phyloP scores from a whole-genome alignment of 2,113 vertebrate species.

The Melanocharis versteri region DNA sequence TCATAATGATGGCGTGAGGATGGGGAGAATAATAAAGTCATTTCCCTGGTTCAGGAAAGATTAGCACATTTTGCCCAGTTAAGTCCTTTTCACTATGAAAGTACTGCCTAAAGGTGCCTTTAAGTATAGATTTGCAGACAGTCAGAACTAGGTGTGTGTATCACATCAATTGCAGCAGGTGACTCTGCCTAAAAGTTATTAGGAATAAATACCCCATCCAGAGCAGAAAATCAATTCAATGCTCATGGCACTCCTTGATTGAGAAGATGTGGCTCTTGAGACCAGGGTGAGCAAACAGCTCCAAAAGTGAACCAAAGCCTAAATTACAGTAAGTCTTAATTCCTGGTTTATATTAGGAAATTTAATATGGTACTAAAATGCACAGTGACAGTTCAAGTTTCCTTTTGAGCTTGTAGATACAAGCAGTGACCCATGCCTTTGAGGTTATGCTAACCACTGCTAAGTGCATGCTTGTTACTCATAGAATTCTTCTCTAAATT shows the following conservation, averaged over 20 bases:
- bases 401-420: not conserved
- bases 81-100: not conserved
- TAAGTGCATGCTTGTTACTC: not conserved
- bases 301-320: not conserved
- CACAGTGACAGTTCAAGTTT: not conserved
- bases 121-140: not conserved
- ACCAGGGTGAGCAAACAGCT: not conserved
- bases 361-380: not conserved
- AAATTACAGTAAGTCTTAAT: not conserved
- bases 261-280: not conserved
- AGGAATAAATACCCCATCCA: not conserved
- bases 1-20: constrained; percentile 1
- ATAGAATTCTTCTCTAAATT: not conserved
- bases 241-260: not conserved
- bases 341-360: not conserved
- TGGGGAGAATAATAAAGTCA: not conserved
- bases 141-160: not conserved
- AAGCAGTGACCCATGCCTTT: not conserved
- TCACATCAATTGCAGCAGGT: not conserved
- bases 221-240: not conserved
- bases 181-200: not conserved
- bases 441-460: not conserved
- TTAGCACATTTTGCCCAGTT: constrained; percentile 16
- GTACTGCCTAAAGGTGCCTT: not conserved
- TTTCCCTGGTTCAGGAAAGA: not conserved